phyloP scores from a whole-genome alignment of 2,888 invertebrate genomes.

The Harpagoxenus sublaevis region DNA sequence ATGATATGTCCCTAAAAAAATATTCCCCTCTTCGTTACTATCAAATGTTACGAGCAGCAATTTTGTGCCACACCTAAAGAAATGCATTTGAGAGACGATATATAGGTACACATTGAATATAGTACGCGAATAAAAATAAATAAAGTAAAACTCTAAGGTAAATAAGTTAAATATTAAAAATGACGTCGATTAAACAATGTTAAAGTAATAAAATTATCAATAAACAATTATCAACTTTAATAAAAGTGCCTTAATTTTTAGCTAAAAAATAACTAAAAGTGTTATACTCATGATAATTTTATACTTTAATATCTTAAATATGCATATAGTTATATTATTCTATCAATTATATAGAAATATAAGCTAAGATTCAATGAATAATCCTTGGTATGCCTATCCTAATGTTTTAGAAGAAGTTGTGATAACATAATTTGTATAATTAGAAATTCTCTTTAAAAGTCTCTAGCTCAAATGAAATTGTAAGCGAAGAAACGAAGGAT shows the following conservation, averaged over 20 bases:
- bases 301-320: background rate
- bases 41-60: background rate
- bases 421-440: conserved; percentile 4
- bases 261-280: background rate
- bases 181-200: background rate
- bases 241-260: background rate
- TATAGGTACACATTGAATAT: background rate
- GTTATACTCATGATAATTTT: background rate
- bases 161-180: background rate
- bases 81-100: background rate
- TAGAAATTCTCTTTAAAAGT: conserved; percentile 2
- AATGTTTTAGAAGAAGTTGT: background rate
- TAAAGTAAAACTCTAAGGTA: background rate
- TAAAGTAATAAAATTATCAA: background rate
- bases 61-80: background rate
- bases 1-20: conserved; percentile 20
- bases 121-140: background rate
- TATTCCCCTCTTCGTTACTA: background rate
- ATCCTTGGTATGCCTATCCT: background rate
- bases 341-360: background rate
- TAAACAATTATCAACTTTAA: background rate
- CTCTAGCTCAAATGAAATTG: conserved; percentile 5
- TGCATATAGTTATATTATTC: background rate
- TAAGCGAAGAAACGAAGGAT: background rate
- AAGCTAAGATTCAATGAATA: background rate